Conservation (phyloP, 1,140 invertebrate species). For the Nephila pilipes region DNA sequence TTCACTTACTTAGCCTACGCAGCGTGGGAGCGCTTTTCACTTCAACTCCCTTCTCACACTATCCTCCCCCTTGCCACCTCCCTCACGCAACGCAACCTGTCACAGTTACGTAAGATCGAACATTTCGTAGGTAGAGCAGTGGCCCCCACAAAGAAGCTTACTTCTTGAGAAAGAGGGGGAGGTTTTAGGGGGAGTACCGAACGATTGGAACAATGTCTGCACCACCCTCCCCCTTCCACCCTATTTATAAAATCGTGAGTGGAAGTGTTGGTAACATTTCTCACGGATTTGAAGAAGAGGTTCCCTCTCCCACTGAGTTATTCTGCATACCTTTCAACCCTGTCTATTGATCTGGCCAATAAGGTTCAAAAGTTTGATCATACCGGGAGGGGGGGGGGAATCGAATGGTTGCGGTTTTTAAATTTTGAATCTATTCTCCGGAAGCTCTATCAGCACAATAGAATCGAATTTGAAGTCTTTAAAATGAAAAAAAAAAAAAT, state of each 20-base stretch:
- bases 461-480: not conserved
- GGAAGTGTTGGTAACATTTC: constrained; percentile 76
- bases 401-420: not conserved
- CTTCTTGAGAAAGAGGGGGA: constrained; percentile 45
- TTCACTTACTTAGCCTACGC: constrained; percentile 58
- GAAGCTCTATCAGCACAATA: too few relatives aligned
- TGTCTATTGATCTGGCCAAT: constrained; percentile 7
- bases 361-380: constrained; percentile 13
- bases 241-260: constrained; percentile 76
- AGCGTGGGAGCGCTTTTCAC: constrained; percentile 66
- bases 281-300: constrained; percentile 67
- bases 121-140: constrained; percentile 9
- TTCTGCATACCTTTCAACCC: constrained; percentile 22
- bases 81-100: constrained; percentile 62
- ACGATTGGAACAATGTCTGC: constrained; percentile 61
- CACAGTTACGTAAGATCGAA: constrained; percentile 73
- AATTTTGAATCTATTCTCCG: not conserved
- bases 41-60: constrained; percentile 3
- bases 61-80: not conserved
- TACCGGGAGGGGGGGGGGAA: not conserved
- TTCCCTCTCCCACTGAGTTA: constrained; percentile 16
- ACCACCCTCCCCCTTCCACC: not conserved
- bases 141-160: constrained; percentile 54
- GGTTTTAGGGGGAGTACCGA: constrained; percentile 71
- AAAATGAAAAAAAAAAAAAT: not conserved